phyloP scores from a whole-genome alignment of 23 tunicate genomes.

The Phallusia fumigata region DNA sequence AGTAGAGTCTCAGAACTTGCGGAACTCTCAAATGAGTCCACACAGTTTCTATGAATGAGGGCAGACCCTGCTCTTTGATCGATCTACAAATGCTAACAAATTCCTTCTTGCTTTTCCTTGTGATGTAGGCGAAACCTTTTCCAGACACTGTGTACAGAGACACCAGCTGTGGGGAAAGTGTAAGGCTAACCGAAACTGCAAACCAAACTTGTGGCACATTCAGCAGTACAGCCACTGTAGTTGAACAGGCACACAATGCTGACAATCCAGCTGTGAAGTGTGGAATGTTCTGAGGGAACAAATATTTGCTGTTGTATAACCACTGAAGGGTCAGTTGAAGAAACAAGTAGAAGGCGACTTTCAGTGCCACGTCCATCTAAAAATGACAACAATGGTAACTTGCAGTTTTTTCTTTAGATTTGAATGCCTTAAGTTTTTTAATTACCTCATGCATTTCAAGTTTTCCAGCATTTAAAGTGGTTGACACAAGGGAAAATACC shows the following conservation, averaged over 20 bases:
- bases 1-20: conserved; percentile 49
- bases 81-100: neutral
- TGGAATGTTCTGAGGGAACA: neutral
- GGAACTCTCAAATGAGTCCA: conserved; percentile 52
- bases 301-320: neutral
- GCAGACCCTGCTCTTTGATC: conserved; percentile 12
- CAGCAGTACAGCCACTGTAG: conserved; percentile 19
- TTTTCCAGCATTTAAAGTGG: conserved; percentile 6
- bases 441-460: conserved; percentile 10
- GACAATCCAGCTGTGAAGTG: neutral
- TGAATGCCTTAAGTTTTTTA: neutral
- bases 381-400: conserved; percentile 10
- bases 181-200: neutral
- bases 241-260: neutral
- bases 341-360: conserved; percentile 23
- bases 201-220: conserved; percentile 17
- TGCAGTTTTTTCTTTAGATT: neutral
- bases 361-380: conserved; percentile 39
- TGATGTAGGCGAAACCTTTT: neutral
- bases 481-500: conserved; percentile 1
- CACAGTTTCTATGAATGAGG: conserved; percentile 20
- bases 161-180: conserved; percentile 22
- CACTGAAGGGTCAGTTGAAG: conserved; percentile 16
- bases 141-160: conserved; percentile 13
- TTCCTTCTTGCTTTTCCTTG: neutral